A percentile compares a stretch with the other conserved stretches of the same genome.
phyloP scores from a whole-genome alignment of 2,797 vertebrate species.

The Trachops cirrhosus region DNA sequence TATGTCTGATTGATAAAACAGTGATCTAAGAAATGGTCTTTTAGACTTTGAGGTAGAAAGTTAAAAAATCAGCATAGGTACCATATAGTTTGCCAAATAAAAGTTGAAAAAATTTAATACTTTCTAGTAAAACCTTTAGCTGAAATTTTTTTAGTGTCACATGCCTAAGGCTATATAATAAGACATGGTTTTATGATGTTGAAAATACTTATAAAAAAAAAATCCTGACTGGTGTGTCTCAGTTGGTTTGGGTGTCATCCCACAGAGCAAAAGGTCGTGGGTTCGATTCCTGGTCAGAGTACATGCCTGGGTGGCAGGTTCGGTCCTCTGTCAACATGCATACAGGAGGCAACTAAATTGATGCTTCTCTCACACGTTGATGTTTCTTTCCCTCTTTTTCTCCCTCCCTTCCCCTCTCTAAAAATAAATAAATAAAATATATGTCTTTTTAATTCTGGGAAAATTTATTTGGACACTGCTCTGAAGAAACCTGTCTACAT shows the following conservation, averaged over 20 bases:
- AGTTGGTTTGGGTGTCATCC: not conserved
- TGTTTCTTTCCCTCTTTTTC: too few relatives aligned
- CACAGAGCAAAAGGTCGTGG: too few relatives aligned
- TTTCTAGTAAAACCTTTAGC: not conserved
- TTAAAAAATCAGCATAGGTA: not conserved
- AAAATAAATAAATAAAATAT: too few relatives aligned
- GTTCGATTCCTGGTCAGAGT: too few relatives aligned
- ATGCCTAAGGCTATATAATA: not conserved
- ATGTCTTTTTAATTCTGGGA: not conserved
- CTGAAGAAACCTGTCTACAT: not conserved
- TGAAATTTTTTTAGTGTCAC: not conserved
- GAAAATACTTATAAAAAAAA: conserved; percentile 22
- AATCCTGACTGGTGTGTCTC: not conserved
- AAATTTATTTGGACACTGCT: not conserved
- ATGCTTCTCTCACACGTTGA: too few relatives aligned
- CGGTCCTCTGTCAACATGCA: too few relatives aligned
- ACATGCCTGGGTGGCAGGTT: too few relatives aligned
- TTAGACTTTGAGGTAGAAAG: conserved; percentile 1
- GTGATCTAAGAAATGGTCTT: not conserved
- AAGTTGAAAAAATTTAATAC: not conserved
- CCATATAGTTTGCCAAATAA: not conserved
- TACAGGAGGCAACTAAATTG: too few relatives aligned
- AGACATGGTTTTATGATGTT: not conserved
- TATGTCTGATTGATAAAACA: not conserved
- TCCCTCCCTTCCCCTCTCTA: too few relatives aligned